Evolutionary conservation across 2,888 invertebrate genomes (phyloP).

Genomic region (Amphipoea oculea): DNA sequence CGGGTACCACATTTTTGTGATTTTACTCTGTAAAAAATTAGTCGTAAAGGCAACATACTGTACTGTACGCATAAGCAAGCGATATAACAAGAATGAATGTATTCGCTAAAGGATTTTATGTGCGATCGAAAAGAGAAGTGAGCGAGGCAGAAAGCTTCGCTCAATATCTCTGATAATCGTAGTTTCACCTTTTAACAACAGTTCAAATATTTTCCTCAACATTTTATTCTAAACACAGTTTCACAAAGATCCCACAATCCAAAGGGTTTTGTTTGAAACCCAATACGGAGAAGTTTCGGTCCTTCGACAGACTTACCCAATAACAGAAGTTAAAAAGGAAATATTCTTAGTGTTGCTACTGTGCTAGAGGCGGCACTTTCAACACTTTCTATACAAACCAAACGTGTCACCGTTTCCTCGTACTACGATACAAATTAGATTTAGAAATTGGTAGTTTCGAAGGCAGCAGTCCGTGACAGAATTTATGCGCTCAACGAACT

Average conservation of each 20-base stretch:
- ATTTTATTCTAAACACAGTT: conserved; percentile 25
- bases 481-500: not conserved
- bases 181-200: conserved; percentile 1
- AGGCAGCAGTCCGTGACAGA: not conserved
- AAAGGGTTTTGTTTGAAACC: conserved; percentile 31
- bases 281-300: conserved; percentile 24
- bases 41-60: not conserved
- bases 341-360: not conserved
- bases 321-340: conserved; percentile 32
- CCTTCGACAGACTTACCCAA: conserved; percentile 12
- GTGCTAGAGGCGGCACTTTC: not conserved
- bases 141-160: conserved; percentile 3
- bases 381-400: not conserved
- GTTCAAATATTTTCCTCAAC: conserved; percentile 20
- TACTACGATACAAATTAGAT: not conserved
- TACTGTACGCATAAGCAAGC: not conserved
- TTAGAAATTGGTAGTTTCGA: not conserved
- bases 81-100: not conserved
- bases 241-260: not conserved
- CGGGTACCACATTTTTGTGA: not conserved
- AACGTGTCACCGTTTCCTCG: too few relatives aligned
- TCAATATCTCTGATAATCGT: not conserved
- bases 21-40: not conserved
- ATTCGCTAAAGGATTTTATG: conserved; percentile 3
- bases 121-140: not conserved